Base-by-base conservation (phyloP, 1,140 invertebrate genomes). In the Teleopsis dalmanni region DNA sequence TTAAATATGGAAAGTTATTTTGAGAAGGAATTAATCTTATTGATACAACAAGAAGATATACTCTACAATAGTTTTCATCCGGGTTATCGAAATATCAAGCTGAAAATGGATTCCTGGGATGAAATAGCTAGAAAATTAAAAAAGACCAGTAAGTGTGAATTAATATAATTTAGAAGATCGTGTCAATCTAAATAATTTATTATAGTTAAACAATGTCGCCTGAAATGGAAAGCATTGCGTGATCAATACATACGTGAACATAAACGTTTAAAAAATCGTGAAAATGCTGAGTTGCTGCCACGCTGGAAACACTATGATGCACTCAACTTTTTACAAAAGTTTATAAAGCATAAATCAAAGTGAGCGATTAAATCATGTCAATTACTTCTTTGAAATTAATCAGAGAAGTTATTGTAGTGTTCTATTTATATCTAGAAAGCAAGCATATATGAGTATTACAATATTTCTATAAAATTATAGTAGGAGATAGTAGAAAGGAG, bases 301-400 rank as follows among this genome's bases (percentile, higher is more conserved):
- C 57, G 62, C n/a, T 68, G 65, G 65, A 68, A 68, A 26, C 65
- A 68, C 33, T 68, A 68, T 22, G 65, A 68, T 27, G 65, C 65
- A 0, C 53, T 68, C 3, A 53, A 41, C n/a, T 68, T 68, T 45
- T 49, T 68, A 5, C 57, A 65, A 35, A 63, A 63, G 27, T 68
- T 58, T 40, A 68, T 68, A 27, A 65, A 65, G 46, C 60, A 68
- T 42, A 67, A 63, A 50, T 34, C 60, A 14, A 47, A 59, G 63
- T 66, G 60, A 59, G 47, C 36, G n/a, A n/a, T n/a, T n/a, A n/a
- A n/a, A n/a, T n/a, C n/a, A n/a, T n/a, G n/a, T n/a, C n/a, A n/a
- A n/a, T n/a, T n/a, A n/a, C n/a, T n/a, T n/a, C n/a, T n/a, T n/a
- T n/a, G n/a, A n/a, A n/a, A n/a, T n/a, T n/a, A n/a, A n/a, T n/a